These are phyloP conservation scores for Dreissena rostriformis DNA, from an alignment of 1,140 invertebrate species.

Conservation along the genomic window DNA sequence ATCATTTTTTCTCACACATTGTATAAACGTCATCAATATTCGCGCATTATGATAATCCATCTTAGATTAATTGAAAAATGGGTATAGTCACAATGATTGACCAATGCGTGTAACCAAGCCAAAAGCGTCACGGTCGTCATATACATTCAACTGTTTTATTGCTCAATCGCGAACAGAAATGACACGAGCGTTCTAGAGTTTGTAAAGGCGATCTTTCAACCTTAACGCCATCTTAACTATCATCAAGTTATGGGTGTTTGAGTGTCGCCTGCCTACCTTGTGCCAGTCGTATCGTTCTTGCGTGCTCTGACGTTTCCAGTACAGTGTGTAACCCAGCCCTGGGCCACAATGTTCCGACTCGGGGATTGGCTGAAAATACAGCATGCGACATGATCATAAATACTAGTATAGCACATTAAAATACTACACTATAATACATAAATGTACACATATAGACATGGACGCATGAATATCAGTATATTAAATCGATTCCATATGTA, in stretches of 20 bases:
- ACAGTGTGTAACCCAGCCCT: conserved; percentile 67
- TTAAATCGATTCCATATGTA: no score
- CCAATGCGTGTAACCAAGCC: not conserved
- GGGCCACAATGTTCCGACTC: conserved; percentile 60
- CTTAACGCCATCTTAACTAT: no score
- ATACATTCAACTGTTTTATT: not conserved
- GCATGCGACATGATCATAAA: not conserved
- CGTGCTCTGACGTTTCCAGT: conserved; percentile 56
- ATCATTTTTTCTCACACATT: no score
- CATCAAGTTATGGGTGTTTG: no score
- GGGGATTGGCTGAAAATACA: conserved; percentile 55
- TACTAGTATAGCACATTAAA: not conserved
- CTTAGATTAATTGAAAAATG: not conserved
- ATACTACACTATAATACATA: no score
- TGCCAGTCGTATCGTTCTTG: conserved; percentile 45
- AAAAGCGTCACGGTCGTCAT: not conserved
- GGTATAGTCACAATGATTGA: not conserved
- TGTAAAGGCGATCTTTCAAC: no score
- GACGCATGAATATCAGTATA: no score
- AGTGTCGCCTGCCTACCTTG: conserved; percentile 45
- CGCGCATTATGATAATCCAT: no score
- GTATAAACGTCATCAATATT: no score
- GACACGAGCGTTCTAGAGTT: no score
- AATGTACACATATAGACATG: no score
- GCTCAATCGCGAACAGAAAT: no score